Evolutionary conservation across 2,888 invertebrate genomes (phyloP), one percentile per base, ranked within the genome.

Genomic region (Agapostemon virescens): DNA sequence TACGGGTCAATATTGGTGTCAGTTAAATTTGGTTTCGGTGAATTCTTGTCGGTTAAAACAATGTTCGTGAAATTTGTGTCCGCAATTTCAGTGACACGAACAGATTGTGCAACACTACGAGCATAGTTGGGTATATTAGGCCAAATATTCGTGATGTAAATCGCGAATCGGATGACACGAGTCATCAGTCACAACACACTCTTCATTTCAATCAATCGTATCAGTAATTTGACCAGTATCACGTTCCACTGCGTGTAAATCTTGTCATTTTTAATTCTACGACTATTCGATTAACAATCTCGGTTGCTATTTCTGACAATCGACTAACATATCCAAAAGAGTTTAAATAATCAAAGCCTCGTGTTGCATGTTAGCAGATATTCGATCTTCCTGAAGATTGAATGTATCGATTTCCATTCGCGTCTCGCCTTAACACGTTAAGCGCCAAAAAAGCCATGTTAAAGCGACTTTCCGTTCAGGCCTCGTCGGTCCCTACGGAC

Each of bases 1-100:
- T 49, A n/a, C 49, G 49, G 49, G 49, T 49, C 49, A 49, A 49
- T 49, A 49, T 49, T 49, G 49, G 49, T 49, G 49, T 49, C n/a
- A 49, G 49, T 49, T 49, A 49, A 49, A 49, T 49, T 49, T 49
- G 49, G 49, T 49, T 49, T 49, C 49, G 49, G 49, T 49, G 49
- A n/a, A n/a, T n/a, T 49, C n/a, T 49, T 49, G 49, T 49, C 49
- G n/a, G 49, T 49, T 49, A 11, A 49, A 49, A 49, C 49, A 49
- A 49, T 49, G 49, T 49, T 49, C n/a, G 49, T 49, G 49, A n/a
- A 49, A 49, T 11, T n/a, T 49, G 49, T 49, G 49, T n/a, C 49
- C 49, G 49, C 49, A 49, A 49, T 49, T n/a, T 49, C 49, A 49
- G n/a, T 49, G 49, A n/a, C n/a, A n/a, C 49, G n/a, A 49, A n/a